A percentile compares a stretch with the other conserved stretches of the same genome.
Conservation (phyloP, 2,113 vertebrate genomes). For the Urocynchramus pylzowi region DNA sequence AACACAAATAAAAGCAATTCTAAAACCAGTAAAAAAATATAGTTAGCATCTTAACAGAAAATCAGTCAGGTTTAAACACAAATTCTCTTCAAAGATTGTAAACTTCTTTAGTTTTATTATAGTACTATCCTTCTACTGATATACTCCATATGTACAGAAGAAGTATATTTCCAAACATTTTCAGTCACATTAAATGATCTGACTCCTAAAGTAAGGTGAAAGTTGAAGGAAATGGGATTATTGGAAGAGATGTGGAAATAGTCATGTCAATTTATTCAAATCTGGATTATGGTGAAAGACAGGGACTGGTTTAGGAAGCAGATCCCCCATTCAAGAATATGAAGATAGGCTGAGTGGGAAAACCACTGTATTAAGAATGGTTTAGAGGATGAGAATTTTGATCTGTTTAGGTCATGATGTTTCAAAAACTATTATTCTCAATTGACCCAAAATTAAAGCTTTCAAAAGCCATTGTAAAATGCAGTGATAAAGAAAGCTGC, state of each 20-base stretch:
- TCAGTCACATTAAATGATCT: neutral
- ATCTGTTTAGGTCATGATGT: neutral
- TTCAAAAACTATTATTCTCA: neutral
- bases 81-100: neutral
- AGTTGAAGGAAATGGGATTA: neutral
- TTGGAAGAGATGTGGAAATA: neutral
- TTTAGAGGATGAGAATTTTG: neutral
- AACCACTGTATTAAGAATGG: neutral
- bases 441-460: neutral
- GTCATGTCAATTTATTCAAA: neutral
- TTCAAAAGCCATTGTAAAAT: neutral
- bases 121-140: neutral
- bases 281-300: neutral
- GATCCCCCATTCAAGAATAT: neutral
- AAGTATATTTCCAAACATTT: neutral
- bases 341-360: neutral
- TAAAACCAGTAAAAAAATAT: neutral
- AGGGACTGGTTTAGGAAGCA: neutral
- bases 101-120: neutral
- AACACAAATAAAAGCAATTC: constrained; percentile 8
- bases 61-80: neutral
- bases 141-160: neutral
- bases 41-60: neutral
- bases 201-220: neutral
- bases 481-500: neutral